These are phyloP conservation scores for Potorous gilbertii DNA, from an alignment of 2,797 vertebrate genomes.

Conservation along the genomic window DNA sequence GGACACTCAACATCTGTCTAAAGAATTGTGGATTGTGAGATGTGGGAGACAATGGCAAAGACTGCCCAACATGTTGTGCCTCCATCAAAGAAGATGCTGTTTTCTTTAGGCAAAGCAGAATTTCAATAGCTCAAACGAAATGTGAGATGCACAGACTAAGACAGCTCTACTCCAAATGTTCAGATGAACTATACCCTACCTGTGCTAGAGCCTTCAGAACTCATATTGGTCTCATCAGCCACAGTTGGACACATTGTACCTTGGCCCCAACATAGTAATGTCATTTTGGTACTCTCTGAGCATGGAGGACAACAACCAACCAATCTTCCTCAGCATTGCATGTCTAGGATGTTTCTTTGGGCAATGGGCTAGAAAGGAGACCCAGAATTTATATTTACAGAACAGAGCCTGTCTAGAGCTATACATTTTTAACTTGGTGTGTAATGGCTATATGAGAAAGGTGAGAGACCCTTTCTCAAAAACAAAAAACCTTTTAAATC, in stretches of 20 bases:
- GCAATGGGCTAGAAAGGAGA: not conserved
- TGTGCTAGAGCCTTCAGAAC: not conserved
- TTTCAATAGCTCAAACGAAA: not conserved
- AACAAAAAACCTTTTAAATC: not conserved
- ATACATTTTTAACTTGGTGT: not conserved
- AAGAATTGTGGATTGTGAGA: not conserved
- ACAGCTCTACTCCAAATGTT: not conserved
- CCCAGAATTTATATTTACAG: not conserved
- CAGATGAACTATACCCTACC: not conserved
- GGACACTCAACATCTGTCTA: not conserved
- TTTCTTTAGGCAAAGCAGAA: not conserved
- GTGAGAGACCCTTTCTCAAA: not conserved
- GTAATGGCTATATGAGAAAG: not conserved
- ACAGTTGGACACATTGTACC: too few species aligned
- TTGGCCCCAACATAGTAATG: too few species aligned
- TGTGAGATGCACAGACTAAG: not conserved
- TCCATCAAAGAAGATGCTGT: not conserved
- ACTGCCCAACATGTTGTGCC: not conserved
- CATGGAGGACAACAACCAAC: too few species aligned
- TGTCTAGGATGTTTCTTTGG: not conserved
- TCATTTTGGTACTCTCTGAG: too few species aligned
- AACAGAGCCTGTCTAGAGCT: not conserved
- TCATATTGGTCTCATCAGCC: too few species aligned
- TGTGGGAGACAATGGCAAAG: not conserved
- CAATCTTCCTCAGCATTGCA: too few species aligned